A percentile compares a stretch with the other conserved stretches of the same genome.
Conservation (phyloP, 2,113 vertebrate species). For the Platysternon megacephalum region DNA sequence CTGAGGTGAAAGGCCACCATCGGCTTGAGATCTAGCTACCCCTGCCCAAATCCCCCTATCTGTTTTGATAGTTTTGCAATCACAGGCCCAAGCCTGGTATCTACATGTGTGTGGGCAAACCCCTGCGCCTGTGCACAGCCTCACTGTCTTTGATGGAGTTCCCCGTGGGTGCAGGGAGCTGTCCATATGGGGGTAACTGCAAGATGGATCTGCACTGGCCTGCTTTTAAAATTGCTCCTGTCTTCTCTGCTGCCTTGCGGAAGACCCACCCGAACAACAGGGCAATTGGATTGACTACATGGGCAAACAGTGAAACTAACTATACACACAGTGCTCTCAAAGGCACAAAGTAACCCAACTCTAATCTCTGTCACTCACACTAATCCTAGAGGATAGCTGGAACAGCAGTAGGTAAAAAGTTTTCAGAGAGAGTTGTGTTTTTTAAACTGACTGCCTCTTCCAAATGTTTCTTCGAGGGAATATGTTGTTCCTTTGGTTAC, state of each 20-base stretch:
- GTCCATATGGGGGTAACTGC: not conserved
- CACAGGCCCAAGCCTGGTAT: not conserved
- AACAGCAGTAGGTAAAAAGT: not conserved
- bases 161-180: not conserved
- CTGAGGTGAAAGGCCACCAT: not conserved
- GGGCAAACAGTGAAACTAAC: not conserved
- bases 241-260: not conserved
- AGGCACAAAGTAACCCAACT: not conserved
- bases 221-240: fast-evolving
- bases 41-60: not conserved
- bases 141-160: not conserved
- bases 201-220: not conserved
- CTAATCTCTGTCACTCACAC: not conserved
- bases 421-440: not conserved
- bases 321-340: not conserved
- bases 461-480: not conserved
- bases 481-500: not conserved
- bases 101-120: not conserved
- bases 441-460: not conserved
- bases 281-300: not conserved
- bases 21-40: not conserved
- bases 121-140: not conserved
- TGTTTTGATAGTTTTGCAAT: not conserved
- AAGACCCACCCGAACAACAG: not conserved
- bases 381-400: not conserved